Base-by-base conservation (phyloP, 2,113 vertebrate species). In the Paradisaea rubra region DNA sequence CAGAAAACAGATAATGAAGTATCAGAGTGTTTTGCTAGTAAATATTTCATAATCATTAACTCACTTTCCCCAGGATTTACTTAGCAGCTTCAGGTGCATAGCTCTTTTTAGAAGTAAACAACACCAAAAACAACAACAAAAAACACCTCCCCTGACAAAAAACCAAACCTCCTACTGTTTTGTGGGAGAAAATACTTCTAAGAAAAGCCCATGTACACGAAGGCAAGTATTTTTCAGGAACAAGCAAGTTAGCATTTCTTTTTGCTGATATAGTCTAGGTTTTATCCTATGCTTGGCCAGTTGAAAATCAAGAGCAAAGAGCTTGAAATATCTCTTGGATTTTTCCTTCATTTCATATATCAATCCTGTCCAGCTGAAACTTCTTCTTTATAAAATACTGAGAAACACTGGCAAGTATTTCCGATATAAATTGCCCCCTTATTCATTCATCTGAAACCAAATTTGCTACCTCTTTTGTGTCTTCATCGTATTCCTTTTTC, bases 91-190 rank as follows among this genome's bases (percentile, higher is more conserved):
- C 35, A 85, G 41, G 1, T 3, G 4, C 0, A 35, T 28, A 57
- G 4, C 22, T 63, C 2, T 68, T 92, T 52, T 19, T 18, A 42
- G 59, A 70, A 49, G 2, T 8, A 37, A 44, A 41, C 18, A 49
- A 11, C 13, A 33, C 44, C 6, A 31, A 42, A 12, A 47, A 27
- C 4, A 60, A 49, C 17, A 31, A 45, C 3, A 42, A 37, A 19
- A 42, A 49, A 1, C 5, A 11, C 7, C 11, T 53, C 8, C 49
- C 4, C 33, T 17, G 5, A 20, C 20, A 30, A 44, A 61, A 35
- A 2, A 0, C 1, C 7, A 8, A 9, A 56, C 2, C 11, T 60
- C 7, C 7, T 24, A 33, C 5, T 9, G 3, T 56, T 76, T 15
- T 27, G 17, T 7, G 12, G 7, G 3, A 37, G 11, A 78, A 83